These are phyloP conservation scores for Drosophila algonquin DNA, from an alignment of 2,888 invertebrate species.

Conservation along the genomic window DNA sequence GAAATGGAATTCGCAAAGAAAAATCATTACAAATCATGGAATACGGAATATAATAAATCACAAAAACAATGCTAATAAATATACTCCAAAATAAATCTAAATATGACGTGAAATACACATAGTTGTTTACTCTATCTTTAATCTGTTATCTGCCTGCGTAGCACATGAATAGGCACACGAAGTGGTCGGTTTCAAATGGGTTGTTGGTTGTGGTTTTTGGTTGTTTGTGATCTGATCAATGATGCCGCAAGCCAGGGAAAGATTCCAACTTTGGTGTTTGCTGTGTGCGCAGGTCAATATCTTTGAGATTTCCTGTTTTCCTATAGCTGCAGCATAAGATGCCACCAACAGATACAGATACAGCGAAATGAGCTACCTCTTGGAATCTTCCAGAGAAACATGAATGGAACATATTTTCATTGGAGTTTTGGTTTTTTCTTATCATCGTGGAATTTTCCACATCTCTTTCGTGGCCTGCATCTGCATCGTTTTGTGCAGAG, in stretches of 20 bases:
- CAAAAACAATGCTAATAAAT: slow-evolving; percentile 43
- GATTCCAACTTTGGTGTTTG: neutral
- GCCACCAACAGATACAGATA: slow-evolving; percentile 19
- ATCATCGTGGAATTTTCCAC: slow-evolving; percentile 45
- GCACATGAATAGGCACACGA: slow-evolving; percentile 5
- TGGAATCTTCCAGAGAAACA: slow-evolving; percentile 21
- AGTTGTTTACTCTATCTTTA: slow-evolving; percentile 18
- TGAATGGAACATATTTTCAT: slow-evolving; percentile 34
- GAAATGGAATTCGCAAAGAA: slow-evolving; percentile 6
- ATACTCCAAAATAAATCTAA: slow-evolving; percentile 53
- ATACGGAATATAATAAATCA: slow-evolving; percentile 43
- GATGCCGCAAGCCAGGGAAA: neutral
- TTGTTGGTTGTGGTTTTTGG: neutral
- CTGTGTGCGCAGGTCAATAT: neutral
- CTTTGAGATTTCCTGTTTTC: neutral
- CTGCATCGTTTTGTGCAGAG: slow-evolving; percentile 12
- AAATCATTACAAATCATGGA: slow-evolving; percentile 39
- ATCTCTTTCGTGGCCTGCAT: slow-evolving; percentile 22
- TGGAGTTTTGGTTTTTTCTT: slow-evolving; percentile 31
- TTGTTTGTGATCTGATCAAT: neutral
- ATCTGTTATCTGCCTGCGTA: slow-evolving; percentile 13
- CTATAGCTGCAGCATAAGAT: slow-evolving; percentile 1
- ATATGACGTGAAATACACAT: slow-evolving; percentile 26
- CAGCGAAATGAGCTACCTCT: neutral
- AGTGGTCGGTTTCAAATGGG: neutral